Evolutionary conservation across 2,113 vertebrate species (phyloP).

Genomic region (Calyptommatus sinebrachiatus): DNA sequence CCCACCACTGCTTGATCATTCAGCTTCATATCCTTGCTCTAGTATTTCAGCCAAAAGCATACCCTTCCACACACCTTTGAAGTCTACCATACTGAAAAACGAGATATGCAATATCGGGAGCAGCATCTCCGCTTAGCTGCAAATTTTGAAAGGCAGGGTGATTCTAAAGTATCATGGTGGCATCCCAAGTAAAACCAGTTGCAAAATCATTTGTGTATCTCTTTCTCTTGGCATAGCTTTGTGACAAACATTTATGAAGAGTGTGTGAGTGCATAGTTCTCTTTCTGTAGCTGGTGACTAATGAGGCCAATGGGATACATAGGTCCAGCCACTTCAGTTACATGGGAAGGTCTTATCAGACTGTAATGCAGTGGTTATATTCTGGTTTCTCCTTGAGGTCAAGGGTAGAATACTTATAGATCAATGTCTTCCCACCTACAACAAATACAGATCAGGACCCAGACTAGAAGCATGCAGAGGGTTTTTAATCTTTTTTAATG

Average conservation of each 20-base stretch:
- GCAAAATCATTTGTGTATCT: not conserved
- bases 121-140: slow-evolving; percentile 46
- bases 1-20: slow-evolving; percentile 56
- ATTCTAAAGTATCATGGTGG: not conserved
- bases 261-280: too few relatives aligned
- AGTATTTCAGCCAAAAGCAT: slow-evolving; percentile 34
- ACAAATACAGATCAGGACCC: not conserved
- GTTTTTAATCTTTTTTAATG: too few relatives aligned
- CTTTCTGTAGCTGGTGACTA: too few relatives aligned
- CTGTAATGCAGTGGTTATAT: too few relatives aligned
- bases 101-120: slow-evolving; percentile 21
- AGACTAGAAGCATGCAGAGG: too few relatives aligned
- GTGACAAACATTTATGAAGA: too few relatives aligned
- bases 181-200: slow-evolving; percentile 10
- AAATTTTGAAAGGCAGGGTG: not conserved
- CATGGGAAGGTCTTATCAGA: too few relatives aligned
- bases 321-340: too few relatives aligned
- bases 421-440: not conserved
- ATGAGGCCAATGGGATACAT: too few relatives aligned
- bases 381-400: too few relatives aligned
- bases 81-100: slow-evolving; percentile 17
- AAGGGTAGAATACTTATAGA: too few relatives aligned
- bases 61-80: slow-evolving; percentile 48
- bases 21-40: slow-evolving; percentile 58
- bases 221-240: too few relatives aligned